Evolutionary conservation across 2,797 vertebrate genomes (phyloP), one percentile per base, ranked within the genome.

Genomic region (Crenichthys baileyi): DNA sequence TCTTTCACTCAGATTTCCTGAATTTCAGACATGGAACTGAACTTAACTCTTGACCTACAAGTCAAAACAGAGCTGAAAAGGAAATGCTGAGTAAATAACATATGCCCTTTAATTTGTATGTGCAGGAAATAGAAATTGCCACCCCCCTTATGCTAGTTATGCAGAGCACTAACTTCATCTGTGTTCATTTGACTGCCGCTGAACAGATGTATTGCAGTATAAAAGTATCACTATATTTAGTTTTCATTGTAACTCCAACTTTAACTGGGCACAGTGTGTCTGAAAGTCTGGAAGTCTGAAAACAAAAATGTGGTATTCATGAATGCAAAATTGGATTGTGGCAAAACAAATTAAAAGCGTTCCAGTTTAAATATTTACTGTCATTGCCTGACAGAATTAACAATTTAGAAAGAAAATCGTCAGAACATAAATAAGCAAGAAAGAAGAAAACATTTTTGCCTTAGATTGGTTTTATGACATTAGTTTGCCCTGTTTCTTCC

Each of bases 281-380:
- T 15, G 11, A 60, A 60, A 8, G 1, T 60, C 11, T n/a, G 41
- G 5, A 31, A 20, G 24, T 48, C 44, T 48, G 44, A 29, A 48
- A 70, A 18, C 22, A 16, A 70, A 48, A 70, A 24, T 16, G 13
- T 8, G 26, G 26, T 44, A 70, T 46, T 24, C 22, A 70, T 70
- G 24, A 70, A 29, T 48, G 44, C 29, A 63, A 3, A 31, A 63
- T 31, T 63, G 15, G 29, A 63, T 63, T 4, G 5, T 16, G 31
- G 13, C 60, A 70, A 70, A 46, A n/a, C 9, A n/a, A 8, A 70
- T 26, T 70, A 48, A 70, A 16, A 4, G 12, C 4, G 7, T 70
- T 48, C n/a, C n/a, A 70, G n/a, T 70, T 70, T 7, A 70, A 70
- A 70, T 61, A 46, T 46, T 46, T 24, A 13, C 41, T n/a, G 65